A percentile compares a stretch with the other conserved stretches of the same genome.
Evolutionary conservation across 2,797 vertebrate genomes (phyloP).

Genomic region (Danio aesculapii): DNA sequence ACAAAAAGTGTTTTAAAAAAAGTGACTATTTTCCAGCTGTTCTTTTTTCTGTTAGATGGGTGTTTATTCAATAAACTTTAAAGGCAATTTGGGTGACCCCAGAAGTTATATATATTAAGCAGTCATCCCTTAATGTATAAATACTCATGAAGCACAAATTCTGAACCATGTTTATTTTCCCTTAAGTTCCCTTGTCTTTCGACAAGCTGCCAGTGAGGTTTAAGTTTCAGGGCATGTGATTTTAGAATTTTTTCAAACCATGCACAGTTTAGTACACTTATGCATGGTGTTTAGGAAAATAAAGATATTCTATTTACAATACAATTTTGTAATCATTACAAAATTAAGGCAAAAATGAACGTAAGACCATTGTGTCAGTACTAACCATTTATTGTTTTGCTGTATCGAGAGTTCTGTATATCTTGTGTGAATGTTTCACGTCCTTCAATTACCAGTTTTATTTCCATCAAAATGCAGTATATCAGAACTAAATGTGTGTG

Average conservation of each 20-base stretch:
- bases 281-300: neutral
- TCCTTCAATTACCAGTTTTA: neutral
- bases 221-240: slow-evolving; percentile 7
- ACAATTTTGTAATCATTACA: neutral
- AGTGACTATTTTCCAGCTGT: neutral
- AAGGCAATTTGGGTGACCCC: neutral
- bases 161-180: neutral
- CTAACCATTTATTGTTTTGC: slow-evolving; percentile 36
- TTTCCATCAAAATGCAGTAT: neutral
- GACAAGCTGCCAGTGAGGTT: slow-evolving; percentile 19
- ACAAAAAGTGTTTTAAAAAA: neutral
- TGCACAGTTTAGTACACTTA: slow-evolving; percentile 16
- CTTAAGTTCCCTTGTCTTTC: neutral
- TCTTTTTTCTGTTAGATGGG: neutral
- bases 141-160: neutral
- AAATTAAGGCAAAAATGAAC: neutral
- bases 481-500: neutral
- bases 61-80: neutral
- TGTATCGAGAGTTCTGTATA: slow-evolving; percentile 19
- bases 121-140: neutral
- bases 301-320: neutral
- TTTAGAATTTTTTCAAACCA: slow-evolving; percentile 14
- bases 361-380: neutral
- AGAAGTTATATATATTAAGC: neutral
- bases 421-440: neutral